A percentile compares a stretch with the other conserved stretches of the same genome.
Evolutionary conservation across 2,888 invertebrate genomes (phyloP).

Genomic region (Glyphotaelius pellucidus): DNA sequence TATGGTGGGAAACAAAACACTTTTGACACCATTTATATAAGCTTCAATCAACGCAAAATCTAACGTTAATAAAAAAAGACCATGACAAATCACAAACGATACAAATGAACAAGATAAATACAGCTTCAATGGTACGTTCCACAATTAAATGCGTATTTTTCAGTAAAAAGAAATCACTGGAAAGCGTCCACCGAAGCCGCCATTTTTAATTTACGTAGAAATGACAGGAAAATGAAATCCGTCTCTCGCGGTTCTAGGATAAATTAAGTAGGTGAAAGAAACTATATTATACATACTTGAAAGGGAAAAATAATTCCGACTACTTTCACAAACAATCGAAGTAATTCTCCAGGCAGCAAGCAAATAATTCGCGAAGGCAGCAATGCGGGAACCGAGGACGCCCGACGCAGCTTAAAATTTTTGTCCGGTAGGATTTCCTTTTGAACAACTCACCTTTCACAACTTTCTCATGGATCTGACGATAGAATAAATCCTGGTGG

Average conservation of each 20-base stretch:
- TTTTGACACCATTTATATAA: background rate
- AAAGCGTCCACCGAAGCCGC: background rate
- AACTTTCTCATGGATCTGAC: slow-evolving; percentile 39
- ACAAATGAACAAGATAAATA: background rate
- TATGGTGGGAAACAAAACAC: background rate
- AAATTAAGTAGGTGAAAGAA: background rate
- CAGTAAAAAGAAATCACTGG: background rate
- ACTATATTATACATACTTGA: slow-evolving; percentile 34
- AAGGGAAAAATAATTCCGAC: slow-evolving; percentile 38
- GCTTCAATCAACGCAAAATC: background rate
- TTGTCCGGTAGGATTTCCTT: slow-evolving; percentile 32
- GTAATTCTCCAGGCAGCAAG: slow-evolving; percentile 24
- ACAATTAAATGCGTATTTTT: background rate
- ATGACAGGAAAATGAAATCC: background rate
- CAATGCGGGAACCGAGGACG: slow-evolving; percentile 13
- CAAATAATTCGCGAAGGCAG: slow-evolving; percentile 11
- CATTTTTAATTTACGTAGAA: slow-evolving; percentile 21
- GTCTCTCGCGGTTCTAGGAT: background rate
- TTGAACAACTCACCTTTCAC: slow-evolving; percentile 54
- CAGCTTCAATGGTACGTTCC: background rate
- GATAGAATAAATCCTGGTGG: slow-evolving; percentile 19
- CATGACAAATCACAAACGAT: background rate
- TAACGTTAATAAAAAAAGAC: background rate
- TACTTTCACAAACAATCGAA: slow-evolving; percentile 38
- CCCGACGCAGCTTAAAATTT: slow-evolving; percentile 33